These are phyloP conservation scores for Botia kubotai DNA, from an alignment of 2,797 vertebrate genomes.

Conservation along the genomic window DNA sequence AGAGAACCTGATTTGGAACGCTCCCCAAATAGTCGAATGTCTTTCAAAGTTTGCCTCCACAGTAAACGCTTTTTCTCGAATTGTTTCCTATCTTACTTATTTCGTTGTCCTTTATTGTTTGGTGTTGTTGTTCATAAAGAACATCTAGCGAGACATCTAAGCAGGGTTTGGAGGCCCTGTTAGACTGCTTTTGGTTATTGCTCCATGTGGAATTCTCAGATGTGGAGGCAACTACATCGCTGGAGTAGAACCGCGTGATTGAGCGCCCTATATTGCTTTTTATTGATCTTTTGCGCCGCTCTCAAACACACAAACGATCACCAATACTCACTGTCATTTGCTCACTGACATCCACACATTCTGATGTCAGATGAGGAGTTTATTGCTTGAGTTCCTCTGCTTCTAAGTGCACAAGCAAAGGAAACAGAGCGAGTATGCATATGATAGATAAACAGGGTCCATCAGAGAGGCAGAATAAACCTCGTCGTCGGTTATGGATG, in stretches of 20 bases:
- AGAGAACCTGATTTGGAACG: slow-evolving; percentile 9
- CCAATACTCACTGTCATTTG: slow-evolving; percentile 1
- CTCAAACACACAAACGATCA: slow-evolving; percentile 8
- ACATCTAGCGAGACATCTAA: slow-evolving; percentile 1
- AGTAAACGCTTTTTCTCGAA: not conserved
- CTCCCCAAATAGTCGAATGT: not conserved
- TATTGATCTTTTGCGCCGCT: slow-evolving; percentile 21
- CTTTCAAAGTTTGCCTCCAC: slow-evolving; percentile 25
- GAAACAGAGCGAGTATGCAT: slow-evolving; percentile 28
- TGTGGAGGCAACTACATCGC: not conserved
- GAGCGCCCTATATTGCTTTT: not conserved
- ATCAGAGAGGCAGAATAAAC: slow-evolving; percentile 24
- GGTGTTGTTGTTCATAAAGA: slow-evolving; percentile 19
- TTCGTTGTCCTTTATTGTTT: not conserved
- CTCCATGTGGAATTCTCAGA: slow-evolving; percentile 16
- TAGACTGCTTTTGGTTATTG: slow-evolving; percentile 21
- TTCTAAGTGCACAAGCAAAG: slow-evolving; percentile 17
- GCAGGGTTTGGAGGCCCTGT: not conserved
- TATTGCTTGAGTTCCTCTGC: not conserved
- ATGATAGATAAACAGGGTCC: slow-evolving; percentile 33
- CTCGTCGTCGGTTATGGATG: slow-evolving; percentile 23
- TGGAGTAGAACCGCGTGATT: not conserved
- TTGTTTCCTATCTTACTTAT: not conserved
- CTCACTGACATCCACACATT: slow-evolving; percentile 40
- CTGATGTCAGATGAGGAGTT: slow-evolving; percentile 24